Percentiles rank a stretch among this genome's conserved stretches.
Evolutionary conservation across 2,113 vertebrate species (phyloP).

Genomic region (Epinephelus lanceolatus): DNA sequence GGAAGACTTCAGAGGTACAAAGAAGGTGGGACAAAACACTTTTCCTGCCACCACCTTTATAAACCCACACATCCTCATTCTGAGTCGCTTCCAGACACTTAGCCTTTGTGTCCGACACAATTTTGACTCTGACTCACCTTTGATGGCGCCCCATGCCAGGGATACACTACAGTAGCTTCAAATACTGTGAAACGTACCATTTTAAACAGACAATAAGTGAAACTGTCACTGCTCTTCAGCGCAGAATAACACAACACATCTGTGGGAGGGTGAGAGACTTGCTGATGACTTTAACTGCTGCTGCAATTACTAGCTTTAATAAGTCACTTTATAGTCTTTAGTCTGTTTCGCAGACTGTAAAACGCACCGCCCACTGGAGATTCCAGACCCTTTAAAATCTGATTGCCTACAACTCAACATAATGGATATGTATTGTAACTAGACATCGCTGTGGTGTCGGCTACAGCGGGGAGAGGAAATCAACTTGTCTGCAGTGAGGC

Average conservation of each 20-base stretch:
- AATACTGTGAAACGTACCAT: conserved; percentile 1
- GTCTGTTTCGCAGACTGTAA: not conserved
- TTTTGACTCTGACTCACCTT: conserved; percentile 42
- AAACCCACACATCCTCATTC: conserved; percentile 14
- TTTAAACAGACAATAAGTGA: conserved; percentile 28
- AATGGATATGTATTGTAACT: conserved; percentile 13
- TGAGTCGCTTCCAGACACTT: conserved; percentile 41
- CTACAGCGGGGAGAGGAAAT: conserved; percentile 44
- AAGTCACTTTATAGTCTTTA: conserved; percentile 5
- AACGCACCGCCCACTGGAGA: conserved; percentile 1
- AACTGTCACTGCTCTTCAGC: not conserved
- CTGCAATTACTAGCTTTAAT: conserved; percentile 18
- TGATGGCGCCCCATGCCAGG: not conserved
- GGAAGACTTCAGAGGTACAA: conserved; percentile 48
- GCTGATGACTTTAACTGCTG: not conserved
- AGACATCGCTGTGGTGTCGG: conserved; percentile 1
- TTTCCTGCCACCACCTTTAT: conserved; percentile 15
- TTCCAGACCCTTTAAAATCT: conserved; percentile 16
- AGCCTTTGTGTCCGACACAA: conserved; percentile 41
- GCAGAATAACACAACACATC: conserved; percentile 13
- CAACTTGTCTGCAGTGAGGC: conserved; percentile 49
- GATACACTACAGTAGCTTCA: not conserved
- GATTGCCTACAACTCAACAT: conserved; percentile 15
- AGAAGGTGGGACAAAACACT: conserved; percentile 52
- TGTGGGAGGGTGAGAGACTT: conserved; percentile 24